Base-by-base conservation (phyloP, 2,113 vertebrate genomes). In the Semnornis frantzii region DNA sequence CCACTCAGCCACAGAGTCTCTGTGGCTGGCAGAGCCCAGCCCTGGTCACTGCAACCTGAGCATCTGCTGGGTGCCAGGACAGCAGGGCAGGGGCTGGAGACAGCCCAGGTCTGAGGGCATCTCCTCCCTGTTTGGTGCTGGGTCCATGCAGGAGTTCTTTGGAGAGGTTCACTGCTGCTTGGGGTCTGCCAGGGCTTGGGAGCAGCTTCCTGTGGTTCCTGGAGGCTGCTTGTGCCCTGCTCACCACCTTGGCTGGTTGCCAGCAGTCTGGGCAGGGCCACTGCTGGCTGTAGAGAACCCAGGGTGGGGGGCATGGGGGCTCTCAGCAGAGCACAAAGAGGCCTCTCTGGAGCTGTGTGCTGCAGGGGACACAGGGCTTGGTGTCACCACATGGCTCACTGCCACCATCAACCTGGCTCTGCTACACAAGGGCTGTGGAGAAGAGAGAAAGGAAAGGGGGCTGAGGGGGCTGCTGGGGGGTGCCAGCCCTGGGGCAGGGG, bases 171-270 rank as follows among this genome's bases (percentile, higher is more conserved):
- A 2, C 74, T 82, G 28, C 15, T 63, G 7, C 21, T 46, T 59
- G 15, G 4, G 8, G 76, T 88, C 58, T 2, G 2, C 65, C 64
- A 33, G 28, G 85, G 68, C 17, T 4, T 31, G 3, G 9, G 15
- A 76, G 33, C 1, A 0, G 12, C 66, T 76, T 83, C 37, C 2
- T 2, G 54, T 11, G 6, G 0, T 48, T 69, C 84, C 60, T 65
- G 65, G 42, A 39, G 52, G 6, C 20, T 46, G 39, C 7, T 57
- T 62, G 5, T 69, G 87, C 20, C 18, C 18, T 85, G 72, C 44
- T 25, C 39, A 14, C 21, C 31, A 8, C 8, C 1, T 7, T 16
- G 57, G 25, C 44, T 42, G 33, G 46, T 54, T 9, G 15, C 19
- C 5, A 48, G 10, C 10, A 3, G 52, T 16, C 3, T 33, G n/a